phyloP scores from a whole-genome alignment of 1,140 invertebrate species.

The Anastrepha obliqua region DNA sequence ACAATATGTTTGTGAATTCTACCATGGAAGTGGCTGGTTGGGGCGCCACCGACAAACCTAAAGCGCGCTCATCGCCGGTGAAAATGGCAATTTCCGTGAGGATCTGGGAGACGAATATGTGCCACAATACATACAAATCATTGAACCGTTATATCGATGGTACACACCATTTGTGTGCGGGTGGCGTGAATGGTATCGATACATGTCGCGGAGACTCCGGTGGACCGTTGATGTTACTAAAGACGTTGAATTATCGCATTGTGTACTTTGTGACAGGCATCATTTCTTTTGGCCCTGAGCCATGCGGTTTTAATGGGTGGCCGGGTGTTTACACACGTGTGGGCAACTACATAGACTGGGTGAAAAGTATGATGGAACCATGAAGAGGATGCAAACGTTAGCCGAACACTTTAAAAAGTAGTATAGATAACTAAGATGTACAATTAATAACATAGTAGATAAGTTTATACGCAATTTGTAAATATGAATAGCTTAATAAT shows the following conservation, averaged over 20 bases:
- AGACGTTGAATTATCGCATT: conserved; percentile 14
- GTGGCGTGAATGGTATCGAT: conserved; percentile 79
- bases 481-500: no score
- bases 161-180: conserved; percentile 78
- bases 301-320: conserved; percentile 68
- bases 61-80: conserved; percentile 69
- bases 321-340: conserved; percentile 74
- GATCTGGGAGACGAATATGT: conserved; percentile 58
- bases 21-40: conserved; percentile 85
- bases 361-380: background rate
- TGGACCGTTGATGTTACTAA: conserved; percentile 68
- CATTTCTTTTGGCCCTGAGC: conserved; percentile 75
- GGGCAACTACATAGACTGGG: conserved; percentile 72
- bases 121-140: conserved; percentile 9
- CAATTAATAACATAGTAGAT: no score
- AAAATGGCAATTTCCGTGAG: conserved; percentile 64
- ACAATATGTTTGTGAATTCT: conserved; percentile 73
- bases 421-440: no score
- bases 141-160: background rate
- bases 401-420: no score
- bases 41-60: conserved; percentile 83
- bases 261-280: conserved; percentile 69
- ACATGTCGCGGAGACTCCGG: conserved; percentile 77
- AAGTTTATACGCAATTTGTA: no score
- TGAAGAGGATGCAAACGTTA: background rate